Evolutionary conservation across 2,888 invertebrate species (phyloP), one percentile per base, ranked within the genome.

Genomic region (Schrankia costaestrigalis): DNA sequence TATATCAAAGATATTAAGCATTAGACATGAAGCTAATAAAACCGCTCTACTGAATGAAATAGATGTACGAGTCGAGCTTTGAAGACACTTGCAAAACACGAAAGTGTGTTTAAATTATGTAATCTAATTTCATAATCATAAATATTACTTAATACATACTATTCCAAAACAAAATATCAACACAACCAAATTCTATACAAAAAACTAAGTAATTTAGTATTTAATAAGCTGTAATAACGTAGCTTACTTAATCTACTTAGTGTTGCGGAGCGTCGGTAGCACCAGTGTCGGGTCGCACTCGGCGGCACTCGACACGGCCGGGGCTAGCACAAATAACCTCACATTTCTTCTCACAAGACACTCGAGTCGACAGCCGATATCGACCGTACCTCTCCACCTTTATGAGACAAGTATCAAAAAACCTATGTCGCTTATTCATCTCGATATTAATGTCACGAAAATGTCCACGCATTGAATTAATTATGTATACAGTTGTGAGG

Each of bases 191-290:
- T n/a, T n/a, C n/a, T n/a, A n/a, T n/a, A n/a, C n/a, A n/a, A n/a
- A n/a, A n/a, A n/a, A n/a, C n/a, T n/a, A n/a, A n/a, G n/a, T n/a
- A n/a, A n/a, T n/a, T n/a, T n/a, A n/a, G n/a, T n/a, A n/a, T n/a
- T n/a, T n/a, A n/a, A n/a, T n/a, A n/a, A n/a, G n/a, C n/a, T n/a
- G n/a, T n/a, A n/a, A n/a, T n/a, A n/a, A n/a, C n/a, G n/a, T n/a
- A n/a, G n/a, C n/a, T n/a, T n/a, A 68, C 72, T 72, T 81, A 79
- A 80, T 81, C 71, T 79, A 73, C 79, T 81, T 80, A 71, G 71
- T 65, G 64, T 63, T 56, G 55, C 54, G 63, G 40, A 54, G 57
- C 56, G 53, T 48, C 49, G 28, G 53, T 53, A 54, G 53, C 49
- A 10, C 26, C 24, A 37, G 33, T 31, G 26, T 24, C 19, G 52